Percentiles rank a stretch among this genome's conserved stretches.
Evolutionary conservation across 2,888 invertebrate genomes (phyloP).

Genomic region (Trissolcus brochymenae): DNA sequence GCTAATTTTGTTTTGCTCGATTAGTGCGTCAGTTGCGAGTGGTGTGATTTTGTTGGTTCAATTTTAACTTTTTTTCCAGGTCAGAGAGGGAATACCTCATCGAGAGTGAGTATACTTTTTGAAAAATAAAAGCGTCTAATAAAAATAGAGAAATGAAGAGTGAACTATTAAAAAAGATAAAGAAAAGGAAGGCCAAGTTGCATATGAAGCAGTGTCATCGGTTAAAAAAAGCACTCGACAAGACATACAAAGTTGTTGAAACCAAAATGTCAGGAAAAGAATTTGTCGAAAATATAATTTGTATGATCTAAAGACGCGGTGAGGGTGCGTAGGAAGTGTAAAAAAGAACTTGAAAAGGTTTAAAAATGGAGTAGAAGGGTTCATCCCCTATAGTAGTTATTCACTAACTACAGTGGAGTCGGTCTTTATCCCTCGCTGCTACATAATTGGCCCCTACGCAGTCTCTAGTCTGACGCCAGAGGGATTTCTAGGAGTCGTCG

Average conservation of each 20-base stretch:
- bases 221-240: constrained; percentile 1
- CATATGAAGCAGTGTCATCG: background rate
- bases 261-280: constrained; percentile 38
- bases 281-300: constrained; percentile 44
- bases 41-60: too few relatives aligned
- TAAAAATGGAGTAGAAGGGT: constrained; percentile 62
- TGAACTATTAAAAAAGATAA: too few relatives aligned
- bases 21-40: too few relatives aligned
- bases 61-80: too few relatives aligned
- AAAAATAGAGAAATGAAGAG: too few relatives aligned
- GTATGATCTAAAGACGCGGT: constrained; percentile 35
- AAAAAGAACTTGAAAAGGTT: constrained; percentile 58
- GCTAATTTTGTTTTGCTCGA: too few relatives aligned
- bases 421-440: constrained; percentile 60
- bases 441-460: constrained; percentile 71
- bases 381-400: constrained; percentile 64
- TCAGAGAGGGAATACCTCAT: too few relatives aligned
- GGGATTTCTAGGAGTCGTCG: constrained; percentile 74
- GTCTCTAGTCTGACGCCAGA: constrained; percentile 69
- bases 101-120: too few relatives aligned
- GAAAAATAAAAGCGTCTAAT: too few relatives aligned
- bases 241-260: background rate
- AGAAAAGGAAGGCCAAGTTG: too few relatives aligned
- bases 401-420: constrained; percentile 64
- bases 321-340: constrained; percentile 55